Evolutionary conservation across 2,797 vertebrate species (phyloP).

Genomic region (Pterois miles): DNA sequence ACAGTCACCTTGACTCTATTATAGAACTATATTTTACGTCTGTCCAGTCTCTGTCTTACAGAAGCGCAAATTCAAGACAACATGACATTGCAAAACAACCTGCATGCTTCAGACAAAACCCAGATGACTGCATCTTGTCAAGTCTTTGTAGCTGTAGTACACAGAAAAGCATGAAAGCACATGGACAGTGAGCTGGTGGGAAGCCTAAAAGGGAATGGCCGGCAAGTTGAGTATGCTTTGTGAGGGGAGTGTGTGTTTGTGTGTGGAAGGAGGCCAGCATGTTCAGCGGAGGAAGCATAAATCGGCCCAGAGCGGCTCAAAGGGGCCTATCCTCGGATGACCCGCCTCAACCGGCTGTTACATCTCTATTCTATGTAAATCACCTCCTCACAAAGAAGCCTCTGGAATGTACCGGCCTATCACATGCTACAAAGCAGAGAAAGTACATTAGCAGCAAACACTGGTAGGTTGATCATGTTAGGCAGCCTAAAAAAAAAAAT

Average conservation of each 20-base stretch:
- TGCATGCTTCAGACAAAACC: constrained; percentile 5
- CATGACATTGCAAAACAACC: not conserved
- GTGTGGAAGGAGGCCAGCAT: constrained; percentile 53
- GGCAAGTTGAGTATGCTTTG: constrained; percentile 46
- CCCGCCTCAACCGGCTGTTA: constrained; percentile 53
- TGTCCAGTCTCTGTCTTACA: not conserved
- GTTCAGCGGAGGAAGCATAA: constrained; percentile 59
- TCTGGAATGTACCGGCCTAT: constrained; percentile 31
- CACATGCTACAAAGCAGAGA: constrained; percentile 14
- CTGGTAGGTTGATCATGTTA: not conserved
- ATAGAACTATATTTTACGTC: not conserved
- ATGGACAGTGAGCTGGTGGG: constrained; percentile 53
- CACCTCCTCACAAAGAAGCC: constrained; percentile 43
- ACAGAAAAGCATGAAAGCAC: constrained; percentile 38
- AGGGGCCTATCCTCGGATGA: constrained; percentile 63
- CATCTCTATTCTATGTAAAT: constrained; percentile 65
- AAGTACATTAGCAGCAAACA: not conserved
- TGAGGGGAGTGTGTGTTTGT: constrained; percentile 15
- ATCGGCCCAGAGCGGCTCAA: constrained; percentile 48
- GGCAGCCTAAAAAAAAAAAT: not conserved
- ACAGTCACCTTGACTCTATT: not conserved
- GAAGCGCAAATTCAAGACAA: not conserved
- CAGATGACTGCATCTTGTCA: not conserved
- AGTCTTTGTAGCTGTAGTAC: constrained; percentile 1
- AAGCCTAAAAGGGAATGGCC: constrained; percentile 42